phyloP scores from a whole-genome alignment of 2,888 invertebrate species.

The Drosophila phalerata region DNA sequence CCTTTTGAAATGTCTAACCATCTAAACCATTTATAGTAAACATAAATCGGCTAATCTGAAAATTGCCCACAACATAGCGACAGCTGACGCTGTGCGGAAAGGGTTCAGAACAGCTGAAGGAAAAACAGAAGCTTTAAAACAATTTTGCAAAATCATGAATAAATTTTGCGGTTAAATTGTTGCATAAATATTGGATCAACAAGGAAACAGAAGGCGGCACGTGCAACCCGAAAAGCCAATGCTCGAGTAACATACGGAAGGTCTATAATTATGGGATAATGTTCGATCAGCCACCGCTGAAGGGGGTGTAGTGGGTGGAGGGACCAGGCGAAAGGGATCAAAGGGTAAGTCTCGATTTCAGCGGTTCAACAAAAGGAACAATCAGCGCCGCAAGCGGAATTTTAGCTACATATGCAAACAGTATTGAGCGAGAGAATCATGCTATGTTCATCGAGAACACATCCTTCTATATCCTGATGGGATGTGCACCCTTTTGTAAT shows the following conservation, averaged over 20 bases:
- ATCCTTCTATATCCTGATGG: conserved; percentile 7
- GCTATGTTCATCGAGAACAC: background rate
- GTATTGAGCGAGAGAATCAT: conserved; percentile 27
- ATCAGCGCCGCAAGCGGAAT: conserved; percentile 75
- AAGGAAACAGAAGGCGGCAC: conserved; percentile 46
- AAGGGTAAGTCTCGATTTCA: conserved; percentile 79
- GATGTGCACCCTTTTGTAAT: conserved; percentile 69
- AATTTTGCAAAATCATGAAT: conserved; percentile 81
- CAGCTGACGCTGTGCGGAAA: conserved; percentile 38
- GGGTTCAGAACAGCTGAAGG: conserved; percentile 45
- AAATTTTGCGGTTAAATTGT: conserved; percentile 84
- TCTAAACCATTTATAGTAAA: conserved; percentile 33
- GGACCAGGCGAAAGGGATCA: conserved; percentile 61
- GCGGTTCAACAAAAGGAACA: conserved; percentile 76
- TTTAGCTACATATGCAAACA: conserved; percentile 61
- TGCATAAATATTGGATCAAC: conserved; percentile 76
- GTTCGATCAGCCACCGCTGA: conserved; percentile 70
- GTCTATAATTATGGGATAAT: conserved; percentile 84
- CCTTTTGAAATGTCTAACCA: conserved; percentile 1
- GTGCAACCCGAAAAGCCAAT: conserved; percentile 60
- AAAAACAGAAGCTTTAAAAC: conserved; percentile 67
- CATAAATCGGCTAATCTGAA: conserved; percentile 75
- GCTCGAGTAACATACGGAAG: conserved; percentile 66
- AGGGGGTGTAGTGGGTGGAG: conserved; percentile 1
- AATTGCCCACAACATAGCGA: conserved; percentile 66